phyloP scores from a whole-genome alignment of 2,888 invertebrate species.

The Lagria hirta region DNA sequence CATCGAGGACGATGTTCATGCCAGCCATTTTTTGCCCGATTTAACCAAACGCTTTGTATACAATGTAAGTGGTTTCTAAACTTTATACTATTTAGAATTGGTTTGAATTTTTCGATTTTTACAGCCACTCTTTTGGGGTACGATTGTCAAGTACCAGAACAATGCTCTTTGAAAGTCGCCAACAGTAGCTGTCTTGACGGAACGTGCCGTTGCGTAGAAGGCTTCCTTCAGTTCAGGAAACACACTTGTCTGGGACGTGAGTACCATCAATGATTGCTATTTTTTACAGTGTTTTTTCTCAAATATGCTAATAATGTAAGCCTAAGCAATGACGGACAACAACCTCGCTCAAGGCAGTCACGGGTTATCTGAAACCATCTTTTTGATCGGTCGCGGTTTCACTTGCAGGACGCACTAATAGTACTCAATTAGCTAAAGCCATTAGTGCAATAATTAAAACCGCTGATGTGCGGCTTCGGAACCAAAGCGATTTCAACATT shows the following conservation, averaged over 20 bases:
- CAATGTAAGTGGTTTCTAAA: slow-evolving; percentile 70
- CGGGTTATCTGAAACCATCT: too few relatives aligned
- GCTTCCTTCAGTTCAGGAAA: slow-evolving; percentile 82
- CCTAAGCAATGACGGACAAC: slow-evolving; percentile 16
- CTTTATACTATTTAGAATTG: too few relatives aligned
- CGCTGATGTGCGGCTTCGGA: too few relatives aligned
- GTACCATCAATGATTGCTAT: slow-evolving; percentile 51
- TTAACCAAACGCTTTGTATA: slow-evolving; percentile 76
- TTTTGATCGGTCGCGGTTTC: too few relatives aligned
- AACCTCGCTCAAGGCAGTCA: slow-evolving; percentile 12
- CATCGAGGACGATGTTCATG: slow-evolving; percentile 75
- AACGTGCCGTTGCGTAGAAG: slow-evolving; percentile 80
- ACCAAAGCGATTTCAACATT: too few relatives aligned
- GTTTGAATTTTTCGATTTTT: too few relatives aligned
- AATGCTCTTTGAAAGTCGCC: slow-evolving; percentile 85
- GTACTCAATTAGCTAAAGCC: too few relatives aligned
- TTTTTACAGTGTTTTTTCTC: not conserved
- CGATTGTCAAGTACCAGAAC: slow-evolving; percentile 78
- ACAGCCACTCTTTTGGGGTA: slow-evolving; percentile 81
- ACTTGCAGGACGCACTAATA: too few relatives aligned
- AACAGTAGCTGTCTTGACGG: slow-evolving; percentile 84
- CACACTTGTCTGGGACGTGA: slow-evolving; percentile 91
- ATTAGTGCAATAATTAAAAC: too few relatives aligned
- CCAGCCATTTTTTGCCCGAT: slow-evolving; percentile 78
- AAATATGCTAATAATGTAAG: too few relatives aligned